A percentile compares a stretch with the other conserved stretches of the same genome.
These are phyloP conservation scores for Cataglyphis cursor DNA, from an alignment of 2,888 invertebrate genomes.

Conservation along the genomic window DNA sequence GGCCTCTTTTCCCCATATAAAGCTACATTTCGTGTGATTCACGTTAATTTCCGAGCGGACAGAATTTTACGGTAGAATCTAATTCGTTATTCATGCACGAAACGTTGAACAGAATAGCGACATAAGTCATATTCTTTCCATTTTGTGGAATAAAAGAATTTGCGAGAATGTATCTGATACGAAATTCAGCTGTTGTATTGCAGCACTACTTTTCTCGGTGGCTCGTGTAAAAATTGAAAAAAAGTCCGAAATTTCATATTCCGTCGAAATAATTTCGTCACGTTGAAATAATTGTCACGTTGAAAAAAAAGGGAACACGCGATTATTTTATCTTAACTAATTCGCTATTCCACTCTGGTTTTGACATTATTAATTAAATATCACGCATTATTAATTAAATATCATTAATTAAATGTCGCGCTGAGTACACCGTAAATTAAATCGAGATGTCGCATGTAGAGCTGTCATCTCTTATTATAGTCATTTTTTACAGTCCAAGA, in stretches of 20 bases:
- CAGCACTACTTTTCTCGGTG: neutral
- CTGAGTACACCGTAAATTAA: conserved; percentile 3
- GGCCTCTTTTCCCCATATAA: neutral
- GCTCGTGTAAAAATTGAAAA: neutral
- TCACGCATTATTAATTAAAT: too few species aligned
- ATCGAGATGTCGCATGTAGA: conserved; percentile 1
- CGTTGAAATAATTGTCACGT: neutral
- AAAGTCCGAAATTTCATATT: neutral
- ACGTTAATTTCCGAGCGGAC: conserved; percentile 37
- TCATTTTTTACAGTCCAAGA: neutral
- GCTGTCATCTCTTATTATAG: neutral
- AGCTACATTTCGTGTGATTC: conserved; percentile 7
- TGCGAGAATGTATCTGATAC: conserved; percentile 15
- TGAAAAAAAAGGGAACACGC: neutral
- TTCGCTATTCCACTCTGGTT: neutral
- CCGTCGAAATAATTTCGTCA: neutral
- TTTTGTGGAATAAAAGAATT: conserved; percentile 38
- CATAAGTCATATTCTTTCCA: conserved; percentile 28
- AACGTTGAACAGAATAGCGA: conserved; percentile 2
- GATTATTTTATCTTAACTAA: neutral
- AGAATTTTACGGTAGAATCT: conserved; percentile 43
- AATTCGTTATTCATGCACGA: conserved; percentile 46
- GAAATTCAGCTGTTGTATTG: neutral
- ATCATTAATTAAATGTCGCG: neutral
- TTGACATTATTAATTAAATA: neutral